These are phyloP conservation scores for Sigmodon hispidus DNA, from an alignment of 2,113 vertebrate genomes.

Conservation along the genomic window DNA sequence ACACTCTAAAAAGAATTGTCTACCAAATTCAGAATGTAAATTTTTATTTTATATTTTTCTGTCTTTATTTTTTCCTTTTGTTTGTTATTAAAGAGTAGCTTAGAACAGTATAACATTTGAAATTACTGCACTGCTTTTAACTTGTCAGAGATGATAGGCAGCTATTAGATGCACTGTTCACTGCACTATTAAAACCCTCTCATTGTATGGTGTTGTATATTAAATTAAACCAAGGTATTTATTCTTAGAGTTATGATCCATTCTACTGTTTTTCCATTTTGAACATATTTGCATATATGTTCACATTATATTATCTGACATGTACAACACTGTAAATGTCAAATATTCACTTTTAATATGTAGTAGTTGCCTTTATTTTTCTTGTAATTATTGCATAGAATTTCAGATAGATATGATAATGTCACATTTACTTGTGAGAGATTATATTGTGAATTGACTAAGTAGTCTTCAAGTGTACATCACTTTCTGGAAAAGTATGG, in stretches of 20 bases:
- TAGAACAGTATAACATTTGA: background rate
- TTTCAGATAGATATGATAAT: constrained; percentile 37
- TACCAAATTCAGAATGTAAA: background rate
- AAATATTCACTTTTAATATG: constrained; percentile 30
- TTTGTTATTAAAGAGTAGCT: background rate
- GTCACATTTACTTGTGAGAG: background rate
- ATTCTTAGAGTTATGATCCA: background rate
- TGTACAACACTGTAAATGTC: background rate
- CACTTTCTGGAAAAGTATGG: background rate
- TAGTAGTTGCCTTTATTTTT: background rate
- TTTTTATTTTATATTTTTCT: constrained; percentile 47
- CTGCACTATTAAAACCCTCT: constrained; percentile 19
- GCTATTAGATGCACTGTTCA: background rate
- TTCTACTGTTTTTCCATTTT: constrained; percentile 2
- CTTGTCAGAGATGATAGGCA: background rate
- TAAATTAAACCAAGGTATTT: background rate
- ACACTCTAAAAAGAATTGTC: background rate
- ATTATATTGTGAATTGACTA: background rate
- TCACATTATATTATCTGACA: background rate
- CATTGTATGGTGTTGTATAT: background rate
- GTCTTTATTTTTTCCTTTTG: background rate
- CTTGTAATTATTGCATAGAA: constrained; percentile 11
- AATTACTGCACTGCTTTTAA: background rate
- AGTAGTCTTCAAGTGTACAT: background rate
- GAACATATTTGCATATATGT: background rate